Percentiles rank a stretch among this genome's conserved stretches.
phyloP scores from a whole-genome alignment of 1,140 invertebrate species.

The Tetragonula clypearis region DNA sequence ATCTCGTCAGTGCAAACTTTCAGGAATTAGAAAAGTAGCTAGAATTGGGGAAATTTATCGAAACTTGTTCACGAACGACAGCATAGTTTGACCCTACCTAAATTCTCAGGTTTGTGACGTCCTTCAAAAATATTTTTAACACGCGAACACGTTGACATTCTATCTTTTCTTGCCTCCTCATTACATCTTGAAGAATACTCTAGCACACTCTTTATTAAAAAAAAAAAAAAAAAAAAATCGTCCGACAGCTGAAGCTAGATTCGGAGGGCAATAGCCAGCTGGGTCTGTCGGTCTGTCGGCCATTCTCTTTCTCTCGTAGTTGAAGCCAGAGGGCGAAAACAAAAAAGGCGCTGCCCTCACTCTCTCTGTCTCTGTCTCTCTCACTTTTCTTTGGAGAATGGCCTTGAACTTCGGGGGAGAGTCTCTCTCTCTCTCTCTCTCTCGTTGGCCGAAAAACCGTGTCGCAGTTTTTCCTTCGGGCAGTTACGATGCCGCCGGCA shows the following conservation, averaged over 20 bases:
- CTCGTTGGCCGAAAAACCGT: slow-evolving; percentile 73
- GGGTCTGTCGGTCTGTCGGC: slow-evolving; percentile 64
- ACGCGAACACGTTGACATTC: background rate
- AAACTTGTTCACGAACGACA: background rate
- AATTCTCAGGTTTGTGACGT: background rate
- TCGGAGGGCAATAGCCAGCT: slow-evolving; percentile 15
- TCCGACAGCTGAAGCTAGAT: slow-evolving; percentile 49
- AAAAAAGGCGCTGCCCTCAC: slow-evolving; percentile 51
- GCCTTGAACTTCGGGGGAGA: slow-evolving; percentile 73
- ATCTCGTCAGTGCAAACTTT: background rate
- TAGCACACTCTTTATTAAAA: background rate
- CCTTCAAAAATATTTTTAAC: background rate
- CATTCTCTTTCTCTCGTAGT: slow-evolving; percentile 25
- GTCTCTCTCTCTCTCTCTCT: slow-evolving; percentile 43
- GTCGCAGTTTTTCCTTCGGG: slow-evolving; percentile 73
- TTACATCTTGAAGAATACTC: background rate
- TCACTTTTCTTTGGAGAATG: slow-evolving; percentile 61
- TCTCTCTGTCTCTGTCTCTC: background rate
- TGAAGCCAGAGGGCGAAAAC: slow-evolving; percentile 58
- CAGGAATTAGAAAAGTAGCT: background rate
- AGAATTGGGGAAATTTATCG: too few relatives aligned
- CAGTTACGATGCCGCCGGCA: slow-evolving; percentile 61
- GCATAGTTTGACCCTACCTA: background rate
- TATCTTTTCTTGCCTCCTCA: too few relatives aligned
- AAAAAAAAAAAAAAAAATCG: slow-evolving; percentile 52